Evolutionary conservation across 1,140 invertebrate genomes (phyloP), one percentile per base, ranked within the genome.

Genomic region (Xylocopa sonorina): DNA sequence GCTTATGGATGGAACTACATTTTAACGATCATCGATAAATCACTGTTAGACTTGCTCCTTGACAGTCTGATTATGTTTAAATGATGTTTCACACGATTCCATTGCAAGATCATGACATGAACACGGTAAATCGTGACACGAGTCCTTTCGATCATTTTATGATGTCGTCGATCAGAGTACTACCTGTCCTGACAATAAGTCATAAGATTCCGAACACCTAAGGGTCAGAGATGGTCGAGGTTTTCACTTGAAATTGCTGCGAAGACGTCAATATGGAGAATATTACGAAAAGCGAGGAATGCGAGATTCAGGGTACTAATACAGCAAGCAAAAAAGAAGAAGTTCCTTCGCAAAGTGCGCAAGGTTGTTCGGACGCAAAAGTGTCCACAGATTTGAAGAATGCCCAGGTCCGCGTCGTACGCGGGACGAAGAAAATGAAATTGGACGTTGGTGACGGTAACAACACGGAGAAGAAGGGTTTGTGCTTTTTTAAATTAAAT

Each of bases 381-480:
- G 63, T 62, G 38, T 5, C 68, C 6, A 72, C 78, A 12, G 92
- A 92, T 63, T 21, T 80, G 0, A 92, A 91, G 67, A 90, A 83
- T 82, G 76, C 83, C 24, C 90, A 89, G 60, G 87, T 84, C 71
- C 88, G 89, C 67, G 89, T 93, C 62, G 89, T 91, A 0, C 83
- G 91, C 12, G 89, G 89, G 12, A 90, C 89, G 21, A 93, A 93
- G 55, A 92, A 87, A 66, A 84, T 91, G 67, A 91, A 89, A 66
- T 63, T 88, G 27, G 92, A 92, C 64, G 76, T 64, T 72, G 64
- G 73, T 9, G 87, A 90, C 48, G 55, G 41, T 38, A 80, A 58
- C 34, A 87, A 88, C 18, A 48, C 38, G 18, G 90, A 91, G n/a
- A 92, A 91, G 58, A 92, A 90, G 88, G 92, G 92, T 92, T 73